Evolutionary conservation across 2,888 invertebrate genomes (phyloP).

Genomic region (Acrobasis repandana): DNA sequence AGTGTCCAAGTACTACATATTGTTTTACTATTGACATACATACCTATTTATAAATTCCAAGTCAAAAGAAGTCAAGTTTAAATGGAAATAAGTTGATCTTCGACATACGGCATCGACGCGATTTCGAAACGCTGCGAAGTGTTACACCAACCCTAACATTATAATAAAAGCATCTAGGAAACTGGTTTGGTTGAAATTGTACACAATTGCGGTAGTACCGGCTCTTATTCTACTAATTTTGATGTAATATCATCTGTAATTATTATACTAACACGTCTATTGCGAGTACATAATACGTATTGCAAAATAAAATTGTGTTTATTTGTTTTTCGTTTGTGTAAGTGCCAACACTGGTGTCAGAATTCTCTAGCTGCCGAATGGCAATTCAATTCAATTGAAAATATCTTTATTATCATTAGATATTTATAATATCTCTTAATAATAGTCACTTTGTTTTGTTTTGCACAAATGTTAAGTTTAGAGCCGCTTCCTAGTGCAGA

Average conservation of each 20-base stretch:
- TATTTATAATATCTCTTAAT: too few relatives aligned
- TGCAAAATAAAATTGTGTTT: too few relatives aligned
- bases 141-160: conserved; percentile 18
- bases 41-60: background rate
- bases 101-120: conserved; percentile 6
- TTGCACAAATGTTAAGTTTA: too few relatives aligned
- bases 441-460: too few relatives aligned
- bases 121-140: conserved; percentile 15
- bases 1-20: background rate
- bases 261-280: too few relatives aligned
- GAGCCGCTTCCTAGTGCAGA: too few relatives aligned
- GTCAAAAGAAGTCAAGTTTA: background rate
- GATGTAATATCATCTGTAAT: background rate
- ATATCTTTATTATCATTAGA: too few relatives aligned
- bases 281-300: too few relatives aligned
- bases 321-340: too few relatives aligned
- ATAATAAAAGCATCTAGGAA: conserved; percentile 7
- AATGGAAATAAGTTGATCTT: conserved; percentile 12
- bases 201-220: conserved; percentile 6
- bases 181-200: conserved; percentile 19
- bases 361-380: too few relatives aligned
- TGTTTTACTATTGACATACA: background rate
- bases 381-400: too few relatives aligned
- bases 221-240: background rate
- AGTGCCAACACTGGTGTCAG: too few relatives aligned